Evolutionary conservation across 1,140 invertebrate species (phyloP), one percentile per base, ranked within the genome.

Genomic region (Zaprionus capensis): DNA sequence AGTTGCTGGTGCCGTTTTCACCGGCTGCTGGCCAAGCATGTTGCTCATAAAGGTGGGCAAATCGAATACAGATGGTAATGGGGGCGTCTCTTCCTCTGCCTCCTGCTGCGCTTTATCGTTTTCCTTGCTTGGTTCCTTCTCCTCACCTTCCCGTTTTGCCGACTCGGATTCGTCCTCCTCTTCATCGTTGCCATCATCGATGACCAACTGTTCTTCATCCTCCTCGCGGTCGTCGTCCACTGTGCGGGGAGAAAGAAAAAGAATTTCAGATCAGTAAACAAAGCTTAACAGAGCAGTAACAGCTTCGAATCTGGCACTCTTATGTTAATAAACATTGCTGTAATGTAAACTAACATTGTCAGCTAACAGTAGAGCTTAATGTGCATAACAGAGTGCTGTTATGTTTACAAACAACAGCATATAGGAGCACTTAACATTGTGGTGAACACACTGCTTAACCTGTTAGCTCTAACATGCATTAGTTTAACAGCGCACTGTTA

Each of bases 151-250:
- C 28, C 67, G 51, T 31, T 75, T 70, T 4, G 34, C 12, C 22
- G 62, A 17, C 12, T 75, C 72, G 34, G 71, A 53, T 4, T 80
- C 81, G 1, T 84, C 81, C 3, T 84, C 82, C 7, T 58, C 75
- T 17, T 86, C 82, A 22, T 78, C 71, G 26, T 91, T 82, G 55
- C 88, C 86, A 63, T 91, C 91, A 62, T 92, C 91, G 7, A 92
- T 92, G 22, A 92, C 81, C 64, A 92, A 68, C 56, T 91, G 80
- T 46, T 92, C 91, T 3, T 88, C 84, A 22, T 92, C 92, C 62
- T 91, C 88, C 53, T 92, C 84, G 12, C 71, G 84, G 57, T 87
- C 92, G 31, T 92, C 91, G 62, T 92, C 92, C 67, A 82, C 82
- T 91, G 28, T 5, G n/a, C 9, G 31, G 3, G 31, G 62, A 80